Evolutionary conservation across 2,888 invertebrate species (phyloP), one percentile per base, ranked within the genome.

Genomic region (Cephalotes varians): DNA sequence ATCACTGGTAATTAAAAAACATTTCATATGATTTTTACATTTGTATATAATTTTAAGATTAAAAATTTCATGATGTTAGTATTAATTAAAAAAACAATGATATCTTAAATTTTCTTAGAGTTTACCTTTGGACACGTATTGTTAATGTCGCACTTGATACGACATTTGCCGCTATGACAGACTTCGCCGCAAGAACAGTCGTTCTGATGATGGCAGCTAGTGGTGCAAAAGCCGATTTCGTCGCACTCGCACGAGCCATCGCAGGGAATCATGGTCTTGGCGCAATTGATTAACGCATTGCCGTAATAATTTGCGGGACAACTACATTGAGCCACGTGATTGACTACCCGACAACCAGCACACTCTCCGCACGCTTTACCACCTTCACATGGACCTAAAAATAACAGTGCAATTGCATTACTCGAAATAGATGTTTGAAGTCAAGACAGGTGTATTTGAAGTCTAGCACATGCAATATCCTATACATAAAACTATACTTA

Each of bases 271-370:
- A 96, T 96, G 69, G 97, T 97, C 93, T 96, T 96, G 72, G 96
- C 96, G 92, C 98, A 98, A 87, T 97, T 96, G 1, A 97, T 96
- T 6, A 97, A 95, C 2, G 98, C 97, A 94, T 98, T 97, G 0
- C 98, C 98, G 51, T 97, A 96, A 90, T 97, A 98, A 92, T 97
- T 97, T 69, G 96, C 95, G 2, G 98, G 97, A 91, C 98, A 98
- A 92, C 97, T 97, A 93, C 98, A 98, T 92, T 98, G 98, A 0
- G 97, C 97, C 40, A 97, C 97, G 92, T 98, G 98, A 93, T 98
- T 98, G 77, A 97, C 96, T 3, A 98, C 98, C 91, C 96, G 96
- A 91, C 98, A 98, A 73, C 96, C 96, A 25, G 98, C 98, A 93
- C 98, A 98, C 65, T 97, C 96, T 65, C 98, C 98, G 93, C 98